A percentile compares a stretch with the other conserved stretches of the same genome.
phyloP scores from a whole-genome alignment of 2,113 vertebrate species.

The Hoplias malabaricus region DNA sequence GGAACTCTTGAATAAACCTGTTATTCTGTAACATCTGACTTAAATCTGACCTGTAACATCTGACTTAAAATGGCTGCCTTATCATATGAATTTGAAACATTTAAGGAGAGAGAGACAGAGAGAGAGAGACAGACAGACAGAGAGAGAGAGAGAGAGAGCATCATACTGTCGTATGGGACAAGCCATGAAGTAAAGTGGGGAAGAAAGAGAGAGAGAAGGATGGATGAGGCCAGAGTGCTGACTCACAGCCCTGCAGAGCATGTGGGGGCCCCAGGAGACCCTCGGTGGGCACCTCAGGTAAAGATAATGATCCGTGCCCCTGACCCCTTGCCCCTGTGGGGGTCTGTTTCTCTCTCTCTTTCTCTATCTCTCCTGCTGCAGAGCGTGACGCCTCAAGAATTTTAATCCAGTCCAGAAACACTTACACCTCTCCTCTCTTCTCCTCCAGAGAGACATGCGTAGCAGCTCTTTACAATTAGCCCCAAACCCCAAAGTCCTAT shows the following conservation, averaged over 20 bases:
- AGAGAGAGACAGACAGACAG: background rate
- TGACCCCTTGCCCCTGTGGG: slow-evolving; percentile 54
- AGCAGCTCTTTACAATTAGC: slow-evolving; percentile 56
- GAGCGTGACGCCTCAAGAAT: slow-evolving; percentile 57
- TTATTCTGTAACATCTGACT: too few relatives aligned
- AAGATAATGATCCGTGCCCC: slow-evolving; percentile 68
- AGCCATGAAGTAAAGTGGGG: background rate
- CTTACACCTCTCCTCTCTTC: slow-evolving; percentile 51
- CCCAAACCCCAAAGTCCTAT: background rate
- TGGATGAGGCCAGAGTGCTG: slow-evolving; percentile 64
- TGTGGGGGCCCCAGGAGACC: slow-evolving; percentile 34
- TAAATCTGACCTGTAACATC: too few relatives aligned
- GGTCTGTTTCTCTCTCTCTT: slow-evolving; percentile 6
- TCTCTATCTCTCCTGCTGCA: slow-evolving; percentile 5
- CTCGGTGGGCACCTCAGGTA: slow-evolving; percentile 34
- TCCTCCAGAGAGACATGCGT: slow-evolving; percentile 30
- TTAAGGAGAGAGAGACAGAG: too few relatives aligned
- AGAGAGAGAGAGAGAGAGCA: background rate
- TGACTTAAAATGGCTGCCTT: too few relatives aligned
- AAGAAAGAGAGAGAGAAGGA: background rate
- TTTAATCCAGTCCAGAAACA: slow-evolving; percentile 68
- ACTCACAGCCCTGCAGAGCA: slow-evolving; percentile 54
- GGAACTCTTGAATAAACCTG: too few relatives aligned
- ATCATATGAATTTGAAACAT: too few relatives aligned
- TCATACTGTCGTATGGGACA: slow-evolving; percentile 6